phyloP scores from a whole-genome alignment of 2,113 vertebrate species.

The Mastomys natalensis region DNA sequence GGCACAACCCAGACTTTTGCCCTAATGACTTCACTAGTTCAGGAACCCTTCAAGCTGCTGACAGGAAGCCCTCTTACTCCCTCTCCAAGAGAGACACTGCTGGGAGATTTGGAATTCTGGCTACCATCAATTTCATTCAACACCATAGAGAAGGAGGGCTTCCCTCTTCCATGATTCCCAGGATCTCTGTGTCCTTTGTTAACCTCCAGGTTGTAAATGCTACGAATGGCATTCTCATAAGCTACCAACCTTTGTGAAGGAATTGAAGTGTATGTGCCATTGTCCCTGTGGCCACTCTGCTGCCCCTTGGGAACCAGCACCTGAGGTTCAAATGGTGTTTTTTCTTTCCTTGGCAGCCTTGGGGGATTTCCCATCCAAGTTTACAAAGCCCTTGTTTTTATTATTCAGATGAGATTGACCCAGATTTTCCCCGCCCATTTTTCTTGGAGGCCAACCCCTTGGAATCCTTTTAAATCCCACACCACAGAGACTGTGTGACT shows the following conservation, averaged over 20 bases:
- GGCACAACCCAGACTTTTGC: too few species aligned
- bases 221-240: too few species aligned
- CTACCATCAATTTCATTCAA: background rate
- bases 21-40: too few species aligned
- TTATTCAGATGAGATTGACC: background rate
- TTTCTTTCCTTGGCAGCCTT: background rate
- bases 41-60: background rate
- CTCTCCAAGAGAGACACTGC: background rate
- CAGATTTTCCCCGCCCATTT: slow-evolving; percentile 60
- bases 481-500: background rate
- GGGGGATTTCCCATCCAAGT: background rate
- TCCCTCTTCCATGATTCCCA: too few species aligned
- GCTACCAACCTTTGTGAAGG: background rate
- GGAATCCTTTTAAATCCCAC: slow-evolving; percentile 17
- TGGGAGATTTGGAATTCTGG: background rate
- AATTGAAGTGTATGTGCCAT: background rate
- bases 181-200: background rate
- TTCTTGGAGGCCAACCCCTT: slow-evolving; percentile 47
- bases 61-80: background rate
- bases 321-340: background rate
- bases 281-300: background rate
- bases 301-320: background rate
- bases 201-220: background rate
- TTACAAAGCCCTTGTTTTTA: background rate
- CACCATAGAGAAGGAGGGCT: background rate